Conservation (phyloP, 2,113 vertebrate genomes). For the Hippocampus barbouri region DNA sequence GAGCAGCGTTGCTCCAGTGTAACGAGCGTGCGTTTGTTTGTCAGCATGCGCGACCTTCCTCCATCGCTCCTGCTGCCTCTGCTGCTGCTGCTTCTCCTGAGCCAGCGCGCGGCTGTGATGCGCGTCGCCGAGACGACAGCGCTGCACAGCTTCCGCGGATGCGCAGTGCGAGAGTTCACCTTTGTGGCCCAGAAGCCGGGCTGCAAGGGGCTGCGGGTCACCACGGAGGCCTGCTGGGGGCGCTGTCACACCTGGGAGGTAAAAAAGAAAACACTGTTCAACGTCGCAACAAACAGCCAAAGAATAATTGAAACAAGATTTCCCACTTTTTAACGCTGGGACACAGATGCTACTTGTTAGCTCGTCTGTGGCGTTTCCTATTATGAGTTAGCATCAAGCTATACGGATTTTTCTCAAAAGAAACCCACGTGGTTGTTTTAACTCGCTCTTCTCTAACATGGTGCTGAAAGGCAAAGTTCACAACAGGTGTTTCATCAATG, state of each 20-base stretch:
- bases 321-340: too few relatives aligned
- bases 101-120: slow-evolving; percentile 36
- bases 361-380: too few relatives aligned
- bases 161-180: slow-evolving; percentile 71
- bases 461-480: too few relatives aligned
- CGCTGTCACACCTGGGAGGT: slow-evolving; percentile 79
- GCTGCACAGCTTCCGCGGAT: slow-evolving; percentile 67
- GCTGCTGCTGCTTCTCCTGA: slow-evolving; percentile 46
- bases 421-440: too few relatives aligned
- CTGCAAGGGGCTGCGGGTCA: slow-evolving; percentile 62
- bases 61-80: background rate
- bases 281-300: too few relatives aligned
- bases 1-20: background rate
- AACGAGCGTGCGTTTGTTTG: background rate
- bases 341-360: too few relatives aligned
- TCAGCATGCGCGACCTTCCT: slow-evolving; percentile 53
- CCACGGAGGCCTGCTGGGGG: slow-evolving; percentile 74
- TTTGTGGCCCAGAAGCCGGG: slow-evolving; percentile 72
- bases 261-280: background rate
- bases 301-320: too few relatives aligned
- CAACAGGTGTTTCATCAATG: too few relatives aligned
- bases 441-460: too few relatives aligned
- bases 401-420: too few relatives aligned
- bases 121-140: slow-evolving; percentile 36
- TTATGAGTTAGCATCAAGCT: too few relatives aligned